Base-by-base conservation (phyloP, 2,888 invertebrate species). In the Leucania comma region DNA sequence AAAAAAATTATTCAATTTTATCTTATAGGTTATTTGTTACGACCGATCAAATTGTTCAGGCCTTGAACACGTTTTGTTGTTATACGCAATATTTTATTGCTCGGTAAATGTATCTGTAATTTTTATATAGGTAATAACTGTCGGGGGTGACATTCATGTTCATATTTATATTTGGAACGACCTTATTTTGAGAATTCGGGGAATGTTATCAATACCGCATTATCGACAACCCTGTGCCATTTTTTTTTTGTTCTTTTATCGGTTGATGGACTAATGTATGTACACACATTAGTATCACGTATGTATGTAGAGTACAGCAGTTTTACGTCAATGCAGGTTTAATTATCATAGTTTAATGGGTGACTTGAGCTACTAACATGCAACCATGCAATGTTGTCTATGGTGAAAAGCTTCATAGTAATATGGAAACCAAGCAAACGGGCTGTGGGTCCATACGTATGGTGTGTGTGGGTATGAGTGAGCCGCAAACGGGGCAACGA, bases 91-190 rank as follows among this genome's bases (percentile, higher is more conserved):
- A 26, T 73, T 68, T 48, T 74, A 74, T 68, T 59, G 38, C 61
- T 62, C 22, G 10, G 46, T 62, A 29, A 53, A 68, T 53, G 61
- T 75, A 68, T 58, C 57, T 57, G 51, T 62, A 74, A 75, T 75
- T 74, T 68, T 62, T 74, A 68, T 74, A 58, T 38, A 22, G 61
- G 57, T 58, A 62, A 75, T 74, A 75, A 68, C 68, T 74, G 75
- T 75, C 75, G 24, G 24, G 57, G 46, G n/a, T 53, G 68, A 62
- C 75, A 68, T 61, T 75, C 57, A 61, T 61, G 29, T 51, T 68
- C 32, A 48, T 68, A 56, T 64, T 64, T 72, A 58, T 53, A 48
- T 68, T 74, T 54, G 17, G 3, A 57, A 12, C 51, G 38, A 53
- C 48, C 4, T 50, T 57, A 66, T 59, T 72, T 53, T 35, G 26